A percentile compares a stretch with the other conserved stretches of the same genome.
Evolutionary conservation across 2,797 vertebrate genomes (phyloP).

Genomic region (Xenentodon cancila): DNA sequence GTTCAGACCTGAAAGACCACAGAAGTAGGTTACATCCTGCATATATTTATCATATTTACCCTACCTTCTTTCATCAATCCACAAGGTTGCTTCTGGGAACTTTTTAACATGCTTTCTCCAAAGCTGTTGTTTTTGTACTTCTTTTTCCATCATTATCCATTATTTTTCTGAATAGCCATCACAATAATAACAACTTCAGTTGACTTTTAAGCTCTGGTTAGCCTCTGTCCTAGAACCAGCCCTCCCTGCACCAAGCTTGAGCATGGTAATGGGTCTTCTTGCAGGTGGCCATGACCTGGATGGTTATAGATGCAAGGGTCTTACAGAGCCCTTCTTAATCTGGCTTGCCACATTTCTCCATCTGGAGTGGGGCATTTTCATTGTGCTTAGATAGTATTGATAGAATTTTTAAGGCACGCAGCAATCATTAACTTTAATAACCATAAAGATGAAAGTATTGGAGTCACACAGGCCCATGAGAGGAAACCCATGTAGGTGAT

Average conservation of each 20-base stretch:
- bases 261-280: constrained; percentile 58
- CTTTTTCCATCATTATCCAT: constrained; percentile 26
- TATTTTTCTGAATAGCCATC: constrained; percentile 41
- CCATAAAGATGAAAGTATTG: constrained; percentile 81
- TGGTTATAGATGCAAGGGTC: constrained; percentile 73
- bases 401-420: constrained; percentile 76
- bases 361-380: constrained; percentile 82
- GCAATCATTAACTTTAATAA: constrained; percentile 83
- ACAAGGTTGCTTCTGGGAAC: constrained; percentile 60
- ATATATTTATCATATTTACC: constrained; percentile 76
- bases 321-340: constrained; percentile 79
- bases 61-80: constrained; percentile 55
- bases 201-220: constrained; percentile 67
- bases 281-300: constrained; percentile 64
- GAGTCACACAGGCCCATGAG: constrained; percentile 68
- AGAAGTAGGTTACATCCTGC: constrained; percentile 78
- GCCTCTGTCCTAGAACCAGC: constrained; percentile 34
- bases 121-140: constrained; percentile 18
- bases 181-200: constrained; percentile 61
- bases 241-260: constrained; percentile 17
- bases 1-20: constrained; percentile 64
- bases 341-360: constrained; percentile 79
- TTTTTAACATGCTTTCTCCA: constrained; percentile 57
- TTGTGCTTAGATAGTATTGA: constrained; percentile 82
- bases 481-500: constrained; percentile 80